Evolutionary conservation across 2,888 invertebrate species (phyloP).

Genomic region (Agonopterix arenella): DNA sequence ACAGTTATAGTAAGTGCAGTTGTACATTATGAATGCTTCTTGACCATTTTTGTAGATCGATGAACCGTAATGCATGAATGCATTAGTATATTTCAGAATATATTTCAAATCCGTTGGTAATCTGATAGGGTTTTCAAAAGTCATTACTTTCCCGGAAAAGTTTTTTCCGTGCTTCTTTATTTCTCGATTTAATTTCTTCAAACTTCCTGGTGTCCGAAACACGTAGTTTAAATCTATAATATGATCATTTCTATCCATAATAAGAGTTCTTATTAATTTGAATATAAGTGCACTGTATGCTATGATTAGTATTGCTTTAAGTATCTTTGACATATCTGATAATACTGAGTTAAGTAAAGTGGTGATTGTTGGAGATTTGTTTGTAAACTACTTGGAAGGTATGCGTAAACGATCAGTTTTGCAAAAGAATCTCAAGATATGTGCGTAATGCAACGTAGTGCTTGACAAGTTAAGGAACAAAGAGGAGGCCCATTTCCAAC

Average conservation of each 20-base stretch:
- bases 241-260: constrained; percentile 18
- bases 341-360: neutral
- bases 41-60: constrained; percentile 33
- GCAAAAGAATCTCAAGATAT: too few species aligned
- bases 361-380: too few species aligned
- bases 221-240: constrained; percentile 40
- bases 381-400: too few species aligned
- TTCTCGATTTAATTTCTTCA: constrained; percentile 25
- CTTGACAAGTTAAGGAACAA: too few species aligned
- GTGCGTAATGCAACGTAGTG: too few species aligned
- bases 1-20: constrained; percentile 61
- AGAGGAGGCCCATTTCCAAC: too few species aligned
- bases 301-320: constrained; percentile 29
- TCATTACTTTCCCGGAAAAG: constrained; percentile 15
- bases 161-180: constrained; percentile 24
- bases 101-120: constrained; percentile 47
- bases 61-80: constrained; percentile 27
- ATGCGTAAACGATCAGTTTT: too few species aligned
- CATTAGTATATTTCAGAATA: constrained; percentile 42
- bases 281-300: constrained; percentile 34
- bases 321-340: constrained; percentile 37
- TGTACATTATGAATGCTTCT: constrained; percentile 31
- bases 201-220: constrained; percentile 15
- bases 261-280: constrained; percentile 27
- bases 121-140: constrained; percentile 28